Evolutionary conservation across 2,888 invertebrate species (phyloP).

Genomic region (Holacanthella duospinosa): DNA sequence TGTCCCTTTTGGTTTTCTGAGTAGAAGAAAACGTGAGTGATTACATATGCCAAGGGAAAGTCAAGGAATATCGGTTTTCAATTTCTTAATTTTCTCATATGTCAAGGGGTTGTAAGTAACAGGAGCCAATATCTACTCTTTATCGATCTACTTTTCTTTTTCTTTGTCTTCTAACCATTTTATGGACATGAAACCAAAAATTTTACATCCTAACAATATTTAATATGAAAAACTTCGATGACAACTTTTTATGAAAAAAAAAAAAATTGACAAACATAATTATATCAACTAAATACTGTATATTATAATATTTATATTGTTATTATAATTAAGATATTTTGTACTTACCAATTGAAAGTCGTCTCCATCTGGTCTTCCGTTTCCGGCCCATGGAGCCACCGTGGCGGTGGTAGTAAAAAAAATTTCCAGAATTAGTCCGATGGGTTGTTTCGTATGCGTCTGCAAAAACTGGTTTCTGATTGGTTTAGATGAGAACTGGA

Average conservation of each 20-base stretch:
- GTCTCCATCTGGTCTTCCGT: conserved; percentile 38
- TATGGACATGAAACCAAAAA: neutral
- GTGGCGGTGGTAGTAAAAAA: neutral
- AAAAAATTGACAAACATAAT: no score
- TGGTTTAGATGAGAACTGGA: no score
- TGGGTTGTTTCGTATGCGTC: no score
- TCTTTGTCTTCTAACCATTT: conserved; percentile 1
- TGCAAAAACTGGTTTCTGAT: no score
- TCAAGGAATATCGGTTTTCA: conserved; percentile 9
- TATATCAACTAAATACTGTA: neutral
- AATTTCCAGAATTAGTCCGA: conserved; percentile 3
- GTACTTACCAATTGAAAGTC: conserved; percentile 37
- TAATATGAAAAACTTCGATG: no score
- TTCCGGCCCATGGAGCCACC: conserved; percentile 37
- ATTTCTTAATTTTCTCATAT: conserved; percentile 7
- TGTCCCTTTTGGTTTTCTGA: no score
- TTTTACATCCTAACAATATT: no score
- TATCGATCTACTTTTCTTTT: no score
- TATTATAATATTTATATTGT: neutral
- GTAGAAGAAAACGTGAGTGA: conserved; percentile 7
- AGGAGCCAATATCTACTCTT: no score
- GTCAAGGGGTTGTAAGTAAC: no score
- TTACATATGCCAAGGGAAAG: conserved; percentile 8
- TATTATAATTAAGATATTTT: neutral
- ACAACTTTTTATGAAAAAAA: no score